Evolutionary conservation across 2,888 invertebrate genomes (phyloP), one percentile per base, ranked within the genome.

Genomic region (Allophyes oxyacanthae): DNA sequence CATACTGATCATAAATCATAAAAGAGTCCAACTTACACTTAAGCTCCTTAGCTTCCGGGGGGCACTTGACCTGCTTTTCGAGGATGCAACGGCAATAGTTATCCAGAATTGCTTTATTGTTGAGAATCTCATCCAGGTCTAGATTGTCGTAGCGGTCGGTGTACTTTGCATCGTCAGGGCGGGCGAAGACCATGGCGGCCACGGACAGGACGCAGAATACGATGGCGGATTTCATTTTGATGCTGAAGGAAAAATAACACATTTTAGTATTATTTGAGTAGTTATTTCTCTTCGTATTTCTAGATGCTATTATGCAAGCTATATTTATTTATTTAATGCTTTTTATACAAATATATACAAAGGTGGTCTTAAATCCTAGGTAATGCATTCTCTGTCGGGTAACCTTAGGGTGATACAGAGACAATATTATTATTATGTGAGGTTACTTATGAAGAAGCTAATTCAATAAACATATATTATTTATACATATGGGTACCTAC

Each of bases 121-220:
- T 73, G 3, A 97, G 82, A 65, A 97, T 95, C 75, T 95, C 95
- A 32, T 96, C 95, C 53, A 97, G 55, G 79, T 97, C 91, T 15
- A 97, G 83, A 77, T 95, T 95, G 81, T 97, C 97, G 66, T 95
- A 97, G 64, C 94, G 95, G 51, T 95, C 95, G 9, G 96, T 95
- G 83, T 97, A 90, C 0, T 73, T 61, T 0, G 81, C 81, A 0
- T 82, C 83, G 0, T 76, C 75, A 0, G 87, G 86, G 1, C 77
- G 79, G 0, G 85, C 84, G 0, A 67, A 42, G 1, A 72, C 77
- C 14, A 78, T 52, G 0, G 85, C 81, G 15, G 84, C 76, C 15
- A 58, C 7, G 10, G 49, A 84, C 10, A 92, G 30, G 34, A 87
- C 48, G 58, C 86, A 81, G 44, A 88, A 43, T 2, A 77, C 70